Conservation (phyloP, 1,140 invertebrate genomes). For the Drosophila triauraria region DNA sequence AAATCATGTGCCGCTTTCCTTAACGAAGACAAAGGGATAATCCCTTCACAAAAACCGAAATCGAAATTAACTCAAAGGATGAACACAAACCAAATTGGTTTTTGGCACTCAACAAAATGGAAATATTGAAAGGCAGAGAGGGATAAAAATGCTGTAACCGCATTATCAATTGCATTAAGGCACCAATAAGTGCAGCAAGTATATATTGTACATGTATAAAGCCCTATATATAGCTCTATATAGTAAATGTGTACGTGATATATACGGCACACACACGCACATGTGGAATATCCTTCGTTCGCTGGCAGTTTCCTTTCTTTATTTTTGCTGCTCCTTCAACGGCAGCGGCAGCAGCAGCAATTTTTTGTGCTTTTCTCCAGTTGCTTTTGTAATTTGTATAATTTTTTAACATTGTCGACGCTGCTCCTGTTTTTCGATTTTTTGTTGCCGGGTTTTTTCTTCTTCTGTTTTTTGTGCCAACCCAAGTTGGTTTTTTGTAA, state of each 20-base stretch:
- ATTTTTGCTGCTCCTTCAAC: slow-evolving; percentile 26
- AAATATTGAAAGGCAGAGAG: neutral
- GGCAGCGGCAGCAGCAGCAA: slow-evolving; percentile 1
- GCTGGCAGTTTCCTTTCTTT: slow-evolving; percentile 31
- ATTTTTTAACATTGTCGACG: slow-evolving; percentile 76
- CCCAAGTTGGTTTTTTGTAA: slow-evolving; percentile 29
- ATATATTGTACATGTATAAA: neutral
- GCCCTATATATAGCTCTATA: neutral
- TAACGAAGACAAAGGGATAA: slow-evolving; percentile 30
- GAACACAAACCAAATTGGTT: slow-evolving; percentile 34
- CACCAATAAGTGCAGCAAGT: slow-evolving; percentile 29
- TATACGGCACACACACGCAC: slow-evolving; percentile 8
- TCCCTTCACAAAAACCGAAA: slow-evolving; percentile 28
- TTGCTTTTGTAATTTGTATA: slow-evolving; percentile 78
- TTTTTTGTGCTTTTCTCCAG: slow-evolving; percentile 46
- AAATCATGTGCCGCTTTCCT: neutral
- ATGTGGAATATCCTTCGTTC: slow-evolving; percentile 62
- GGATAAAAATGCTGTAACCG: slow-evolving; percentile 32
- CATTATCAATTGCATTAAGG: slow-evolving; percentile 51
- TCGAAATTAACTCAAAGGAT: slow-evolving; percentile 33
- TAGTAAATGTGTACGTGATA: neutral
- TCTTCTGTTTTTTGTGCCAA: slow-evolving; percentile 23
- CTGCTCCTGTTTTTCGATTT: slow-evolving; percentile 33
- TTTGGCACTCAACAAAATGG: neutral
- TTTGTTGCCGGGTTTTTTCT: slow-evolving; percentile 15